Percentiles rank a stretch among this genome's conserved stretches.
These are phyloP conservation scores for Polylopha cassiicola DNA, from an alignment of 2,888 invertebrate species.

Conservation along the genomic window DNA sequence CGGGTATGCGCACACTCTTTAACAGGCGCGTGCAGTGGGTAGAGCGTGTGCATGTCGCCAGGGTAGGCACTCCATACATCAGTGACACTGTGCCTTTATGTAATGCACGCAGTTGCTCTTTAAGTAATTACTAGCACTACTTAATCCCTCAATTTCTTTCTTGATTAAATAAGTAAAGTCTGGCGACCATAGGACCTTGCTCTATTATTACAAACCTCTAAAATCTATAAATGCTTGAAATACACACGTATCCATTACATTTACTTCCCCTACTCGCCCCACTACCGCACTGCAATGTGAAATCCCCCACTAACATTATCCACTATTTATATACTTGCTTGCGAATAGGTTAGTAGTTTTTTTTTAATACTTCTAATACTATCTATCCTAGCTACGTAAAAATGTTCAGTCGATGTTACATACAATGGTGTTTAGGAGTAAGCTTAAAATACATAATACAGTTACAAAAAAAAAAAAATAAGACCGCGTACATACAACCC, in stretches of 20 bases:
- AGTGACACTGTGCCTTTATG: too few species aligned
- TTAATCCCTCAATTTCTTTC: too few species aligned
- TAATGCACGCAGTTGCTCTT: too few species aligned
- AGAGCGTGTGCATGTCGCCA: too few species aligned
- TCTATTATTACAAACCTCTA: constrained; percentile 44
- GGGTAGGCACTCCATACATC: too few species aligned
- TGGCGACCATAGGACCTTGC: too few species aligned
- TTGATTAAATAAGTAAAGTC: too few species aligned
- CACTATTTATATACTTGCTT: constrained; percentile 40
- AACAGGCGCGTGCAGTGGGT: too few species aligned
- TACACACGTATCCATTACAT: constrained; percentile 58
- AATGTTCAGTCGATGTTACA: constrained; percentile 76
- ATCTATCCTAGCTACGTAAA: constrained; percentile 69
- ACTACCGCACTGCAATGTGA: constrained; percentile 47
- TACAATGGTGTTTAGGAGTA: constrained; percentile 69
- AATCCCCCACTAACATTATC: constrained; percentile 17
- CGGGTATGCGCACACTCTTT: too few species aligned
- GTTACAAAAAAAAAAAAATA: constrained; percentile 21
- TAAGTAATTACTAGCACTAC: too few species aligned
- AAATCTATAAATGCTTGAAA: constrained; percentile 69
- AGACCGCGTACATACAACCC: constrained; percentile 35
- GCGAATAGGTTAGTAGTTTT: constrained; percentile 41
- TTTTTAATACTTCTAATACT: constrained; percentile 44
- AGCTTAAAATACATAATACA: constrained; percentile 37
- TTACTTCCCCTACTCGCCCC: constrained; percentile 51